Base-by-base conservation (phyloP, 2,888 invertebrate species). In the Drosophila pseudotakahashii region DNA sequence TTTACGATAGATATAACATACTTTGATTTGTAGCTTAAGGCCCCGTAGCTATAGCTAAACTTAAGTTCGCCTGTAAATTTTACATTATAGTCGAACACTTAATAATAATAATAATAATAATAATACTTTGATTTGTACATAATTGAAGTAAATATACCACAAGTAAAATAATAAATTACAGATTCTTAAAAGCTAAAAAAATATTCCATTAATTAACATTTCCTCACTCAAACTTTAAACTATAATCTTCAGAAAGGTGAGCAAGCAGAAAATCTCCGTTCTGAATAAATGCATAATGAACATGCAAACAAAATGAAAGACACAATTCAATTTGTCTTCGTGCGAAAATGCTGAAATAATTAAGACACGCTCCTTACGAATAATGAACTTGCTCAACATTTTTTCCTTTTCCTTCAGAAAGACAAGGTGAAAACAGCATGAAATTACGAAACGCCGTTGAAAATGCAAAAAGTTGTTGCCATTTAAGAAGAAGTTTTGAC, bases 381-480 rank as follows among this genome's bases (percentile, higher is more conserved):
- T 73, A 73, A 72, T 64, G 50, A 73, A 72, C 74, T 59, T 23
- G 44, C 34, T 3, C 26, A 64, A 63, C 57, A 51, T 60, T 70
- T 53, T 37, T 32, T 5, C 26, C 26, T 48, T 19, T 30, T 23
- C n/a, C 16, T 9, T 7, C 7, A 44, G 9, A 30, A 19, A 23
- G 30, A 50, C 42, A 30, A 42, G 45, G 16, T 47, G 47, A 55
- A 70, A 53, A 53, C 47, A 55, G 63, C 73, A 51, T 54, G 36
- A 64, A 64, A 64, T 73, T 73, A 73, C 58, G 57, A 73, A 73
- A 55, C 30, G 73, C 19, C 41, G 50, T 11, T 64, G 50, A 58
- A 73, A 71, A 71, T 63, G 54, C 52, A 57, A 45, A 69, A 71
- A 73, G 64, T 72, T 72, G 53, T 50, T 59, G 58, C 72, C 74